Percentiles rank a stretch among this genome's conserved stretches.
Conservation (phyloP, 2,797 vertebrate genomes). For the Poecilia wingei region DNA sequence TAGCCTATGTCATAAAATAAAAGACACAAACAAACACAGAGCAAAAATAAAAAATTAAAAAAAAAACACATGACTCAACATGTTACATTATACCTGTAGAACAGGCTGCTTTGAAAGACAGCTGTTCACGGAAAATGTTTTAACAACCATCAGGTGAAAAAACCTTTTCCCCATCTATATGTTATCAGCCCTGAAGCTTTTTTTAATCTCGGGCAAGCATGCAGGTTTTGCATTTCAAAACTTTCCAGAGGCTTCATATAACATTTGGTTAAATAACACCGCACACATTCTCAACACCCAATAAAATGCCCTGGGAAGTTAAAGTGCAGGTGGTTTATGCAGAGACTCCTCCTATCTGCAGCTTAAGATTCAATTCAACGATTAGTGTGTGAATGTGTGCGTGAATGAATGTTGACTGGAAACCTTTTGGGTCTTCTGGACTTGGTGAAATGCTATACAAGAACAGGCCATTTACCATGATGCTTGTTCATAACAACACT, state of each 20-base stretch:
- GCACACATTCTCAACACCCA: background rate
- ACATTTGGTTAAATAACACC: constrained; percentile 23
- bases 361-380: constrained; percentile 6
- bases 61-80: background rate
- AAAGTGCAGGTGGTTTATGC: background rate
- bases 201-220: constrained; percentile 15
- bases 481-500: background rate
- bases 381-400: background rate
- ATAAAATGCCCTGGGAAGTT: constrained; percentile 3
- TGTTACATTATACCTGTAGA: background rate
- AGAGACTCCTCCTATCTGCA: background rate
- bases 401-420: too few relatives aligned
- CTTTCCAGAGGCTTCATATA: constrained; percentile 5
- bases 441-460: too few relatives aligned
- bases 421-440: too few relatives aligned
- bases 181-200: constrained; percentile 27
- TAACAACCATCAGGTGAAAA: background rate
- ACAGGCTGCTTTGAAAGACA: background rate
- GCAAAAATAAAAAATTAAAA: background rate
- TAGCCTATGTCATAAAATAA: background rate
- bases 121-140: constrained; percentile 12
- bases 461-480: background rate
- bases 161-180: background rate
- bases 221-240: constrained; percentile 17
- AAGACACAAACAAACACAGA: background rate